Percentiles rank a stretch among this genome's conserved stretches.
Evolutionary conservation across 2,888 invertebrate genomes (phyloP).

Genomic region (Dryococelus australis): DNA sequence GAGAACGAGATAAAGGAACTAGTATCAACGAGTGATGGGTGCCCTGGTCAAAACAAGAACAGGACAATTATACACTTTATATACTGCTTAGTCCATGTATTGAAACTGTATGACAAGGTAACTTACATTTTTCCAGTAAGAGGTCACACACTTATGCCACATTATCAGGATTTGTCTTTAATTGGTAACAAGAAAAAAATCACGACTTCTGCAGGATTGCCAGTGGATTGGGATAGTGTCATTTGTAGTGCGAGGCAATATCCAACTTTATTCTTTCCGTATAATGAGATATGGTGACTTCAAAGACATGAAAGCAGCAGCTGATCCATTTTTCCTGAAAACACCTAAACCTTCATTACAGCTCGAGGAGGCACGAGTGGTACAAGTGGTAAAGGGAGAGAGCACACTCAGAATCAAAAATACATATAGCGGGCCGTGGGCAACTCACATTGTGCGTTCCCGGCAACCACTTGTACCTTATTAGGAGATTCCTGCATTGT

Average conservation of each 20-base stretch:
- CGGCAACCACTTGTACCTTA: too few relatives aligned
- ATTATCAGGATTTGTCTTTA: neutral
- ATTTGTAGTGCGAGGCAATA: neutral
- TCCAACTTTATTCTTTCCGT: neutral
- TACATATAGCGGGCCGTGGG: too few relatives aligned
- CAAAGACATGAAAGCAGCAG: neutral
- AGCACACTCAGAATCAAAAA: neutral
- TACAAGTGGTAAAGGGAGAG: neutral
- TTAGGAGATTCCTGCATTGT: neutral
- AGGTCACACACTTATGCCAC: neutral
- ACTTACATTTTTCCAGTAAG: neutral
- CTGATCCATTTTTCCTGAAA: neutral
- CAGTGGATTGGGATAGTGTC: neutral
- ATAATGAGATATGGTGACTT: neutral
- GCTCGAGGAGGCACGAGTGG: neutral
- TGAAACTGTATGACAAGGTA: neutral
- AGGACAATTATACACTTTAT: neutral
- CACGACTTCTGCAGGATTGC: neutral
- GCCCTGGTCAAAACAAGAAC: neutral
- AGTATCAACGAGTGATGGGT: conserved; percentile 9
- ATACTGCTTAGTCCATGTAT: conserved; percentile 19
- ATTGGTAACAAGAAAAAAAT: conserved; percentile 6
- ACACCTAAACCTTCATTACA: neutral
- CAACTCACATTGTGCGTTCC: too few relatives aligned
- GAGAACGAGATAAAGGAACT: neutral